These are phyloP conservation scores for Aphelenchoides fujianensis DNA, from an alignment of 1,140 invertebrate genomes.

Conservation along the genomic window DNA sequence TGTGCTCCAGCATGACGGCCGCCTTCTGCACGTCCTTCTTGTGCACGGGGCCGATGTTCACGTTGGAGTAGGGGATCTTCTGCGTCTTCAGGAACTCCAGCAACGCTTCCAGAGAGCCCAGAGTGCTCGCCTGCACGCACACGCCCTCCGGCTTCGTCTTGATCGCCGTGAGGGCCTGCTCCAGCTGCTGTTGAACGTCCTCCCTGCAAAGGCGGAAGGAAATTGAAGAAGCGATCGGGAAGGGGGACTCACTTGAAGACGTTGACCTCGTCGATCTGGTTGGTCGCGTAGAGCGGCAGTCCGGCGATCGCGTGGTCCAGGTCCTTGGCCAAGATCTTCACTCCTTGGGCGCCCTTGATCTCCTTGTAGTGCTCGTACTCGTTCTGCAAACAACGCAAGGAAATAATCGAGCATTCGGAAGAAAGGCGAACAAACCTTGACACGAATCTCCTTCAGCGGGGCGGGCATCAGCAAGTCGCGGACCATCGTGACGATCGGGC, in stretches of 20 bases:
- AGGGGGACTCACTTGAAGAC: conserved; percentile 68
- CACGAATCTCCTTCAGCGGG: conserved; percentile 91
- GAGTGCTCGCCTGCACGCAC: conserved; percentile 95
- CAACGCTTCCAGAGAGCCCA: conserved; percentile 94
- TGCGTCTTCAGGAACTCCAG: conserved; percentile 89
- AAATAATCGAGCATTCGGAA: conserved; percentile 31
- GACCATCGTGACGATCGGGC: conserved; percentile 94
- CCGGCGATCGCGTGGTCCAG: conserved; percentile 94
- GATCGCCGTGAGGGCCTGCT: conserved; percentile 83
- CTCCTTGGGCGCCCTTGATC: conserved; percentile 90
- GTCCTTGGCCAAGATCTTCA: conserved; percentile 92
- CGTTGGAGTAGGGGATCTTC: conserved; percentile 95
- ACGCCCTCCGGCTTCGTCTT: conserved; percentile 86
- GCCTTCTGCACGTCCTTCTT: conserved; percentile 99
- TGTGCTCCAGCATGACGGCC: conserved; percentile 96
- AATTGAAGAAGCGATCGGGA: too few relatives aligned
- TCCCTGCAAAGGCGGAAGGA: conserved; percentile 49
- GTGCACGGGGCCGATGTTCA: conserved; percentile 97
- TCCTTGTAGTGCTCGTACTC: conserved; percentile 93
- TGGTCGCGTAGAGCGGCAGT: conserved; percentile 72
- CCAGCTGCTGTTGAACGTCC: conserved; percentile 66
- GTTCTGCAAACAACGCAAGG: conserved; percentile 69
- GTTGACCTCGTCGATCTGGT: conserved; percentile 89
- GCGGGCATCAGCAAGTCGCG: conserved; percentile 93
- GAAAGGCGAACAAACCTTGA: conserved; percentile 75